Evolutionary conservation across 2,888 invertebrate genomes (phyloP), one percentile per base, ranked within the genome.

Genomic region (Protodeltote pygarga): DNA sequence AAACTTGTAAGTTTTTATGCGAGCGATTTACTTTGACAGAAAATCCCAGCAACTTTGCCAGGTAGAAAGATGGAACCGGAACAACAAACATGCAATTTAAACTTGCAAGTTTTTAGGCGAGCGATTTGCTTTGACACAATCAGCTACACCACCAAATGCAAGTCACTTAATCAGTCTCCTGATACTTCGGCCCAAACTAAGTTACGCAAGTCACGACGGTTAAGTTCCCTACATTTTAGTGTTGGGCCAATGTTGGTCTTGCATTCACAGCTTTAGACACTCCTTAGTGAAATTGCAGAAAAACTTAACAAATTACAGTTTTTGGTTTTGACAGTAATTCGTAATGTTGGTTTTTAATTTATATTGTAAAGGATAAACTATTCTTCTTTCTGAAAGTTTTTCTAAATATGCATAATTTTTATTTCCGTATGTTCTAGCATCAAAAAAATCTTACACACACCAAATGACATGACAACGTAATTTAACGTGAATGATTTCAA

Each of bases 131-230:
- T 62, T 65, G 67, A 67, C 68, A 73, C 68, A 68, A 74, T 73
- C 67, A 60, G 55, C 57, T 45, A 29, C 40, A 46, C 46, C 40
- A 42, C 37, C 52, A 59, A 59, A 55, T 68, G 72, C 72, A 75
- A 74, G 74, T 75, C 74, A 74, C 72, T 74, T 74, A 72, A 75
- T 72, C 76, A 76, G 67, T 21, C 37, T 15, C 25, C 37, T 54
- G 65, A 62, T 55, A 60, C 60, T 65, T 55, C 39, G 57, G 46
- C 41, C 21, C 32, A 31, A 62, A 63, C 55, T 61, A 49, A 59
- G 64, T 70, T 59, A 59, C 35, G 52, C 57, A 50, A 70, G 65
- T 70, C 68, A 70, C 55, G 37, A 42, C n/a, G 15, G 15, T 23
- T 41, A 28, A 24, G 29, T 14, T 24, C 20, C 15, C 10, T 34